Evolutionary conservation across 2,888 invertebrate genomes (phyloP).

Genomic region (Callinectes sapidus): DNA sequence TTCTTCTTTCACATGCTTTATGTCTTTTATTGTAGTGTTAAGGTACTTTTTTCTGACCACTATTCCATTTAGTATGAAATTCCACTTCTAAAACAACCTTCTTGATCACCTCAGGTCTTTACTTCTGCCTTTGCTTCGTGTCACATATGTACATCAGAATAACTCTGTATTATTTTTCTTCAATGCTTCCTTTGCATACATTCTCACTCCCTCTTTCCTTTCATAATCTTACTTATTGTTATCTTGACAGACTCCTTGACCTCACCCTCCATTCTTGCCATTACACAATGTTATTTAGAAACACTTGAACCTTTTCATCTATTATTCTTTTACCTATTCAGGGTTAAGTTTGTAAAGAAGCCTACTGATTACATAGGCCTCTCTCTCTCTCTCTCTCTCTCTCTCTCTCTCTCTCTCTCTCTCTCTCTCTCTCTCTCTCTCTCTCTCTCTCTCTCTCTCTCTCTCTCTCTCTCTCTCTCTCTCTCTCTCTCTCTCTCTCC

Average conservation of each 20-base stretch:
- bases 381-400: not conserved
- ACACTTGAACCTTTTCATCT: not conserved
- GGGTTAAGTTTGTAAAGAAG: not conserved
- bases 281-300: not conserved
- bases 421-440: constrained; percentile 12
- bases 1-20: too few relatives aligned
- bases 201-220: not conserved
- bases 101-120: too few relatives aligned
- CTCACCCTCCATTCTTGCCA: not conserved
- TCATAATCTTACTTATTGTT: not conserved
- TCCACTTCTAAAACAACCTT: too few relatives aligned
- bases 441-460: constrained; percentile 25
- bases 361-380: not conserved
- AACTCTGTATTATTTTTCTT: not conserved
- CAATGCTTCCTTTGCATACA: not conserved
- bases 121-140: too few relatives aligned
- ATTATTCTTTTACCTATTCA: not conserved
- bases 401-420: constrained; percentile 10
- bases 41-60: too few relatives aligned
- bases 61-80: too few relatives aligned
- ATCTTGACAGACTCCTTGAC: not conserved
- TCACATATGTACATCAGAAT: not conserved
- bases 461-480: constrained; percentile 12
- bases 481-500: not conserved
- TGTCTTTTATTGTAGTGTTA: too few relatives aligned